A percentile compares a stretch with the other conserved stretches of the same genome.
Evolutionary conservation across 2,113 vertebrate genomes (phyloP).

Genomic region (Apaloderma vittatum): DNA sequence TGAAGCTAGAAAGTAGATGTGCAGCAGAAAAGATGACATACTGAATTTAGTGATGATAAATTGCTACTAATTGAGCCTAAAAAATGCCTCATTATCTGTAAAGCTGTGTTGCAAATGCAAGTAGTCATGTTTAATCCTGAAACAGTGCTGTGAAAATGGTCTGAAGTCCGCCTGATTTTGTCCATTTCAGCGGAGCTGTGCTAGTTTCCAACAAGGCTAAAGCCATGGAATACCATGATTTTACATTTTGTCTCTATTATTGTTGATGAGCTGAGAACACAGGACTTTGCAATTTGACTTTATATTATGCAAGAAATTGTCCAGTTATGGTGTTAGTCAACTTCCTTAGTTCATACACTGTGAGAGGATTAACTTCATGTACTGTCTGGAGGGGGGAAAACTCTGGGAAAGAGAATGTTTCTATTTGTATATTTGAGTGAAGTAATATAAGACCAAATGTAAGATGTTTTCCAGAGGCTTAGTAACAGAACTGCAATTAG

Average conservation of each 20-base stretch:
- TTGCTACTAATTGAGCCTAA: neutral
- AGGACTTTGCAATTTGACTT: neutral
- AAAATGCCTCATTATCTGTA: neutral
- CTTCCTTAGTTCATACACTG: neutral
- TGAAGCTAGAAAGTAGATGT: neutral
- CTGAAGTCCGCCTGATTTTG: neutral
- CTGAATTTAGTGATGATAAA: neutral
- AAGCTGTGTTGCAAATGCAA: neutral
- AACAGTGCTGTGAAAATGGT: neutral
- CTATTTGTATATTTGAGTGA: neutral
- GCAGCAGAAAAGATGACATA: neutral
- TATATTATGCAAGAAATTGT: neutral
- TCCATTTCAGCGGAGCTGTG: neutral
- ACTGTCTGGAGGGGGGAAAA: neutral
- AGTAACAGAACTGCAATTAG: slow-evolving; percentile 23
- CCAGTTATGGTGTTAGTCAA: neutral
- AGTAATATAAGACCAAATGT: neutral
- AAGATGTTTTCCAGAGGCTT: slow-evolving; percentile 26
- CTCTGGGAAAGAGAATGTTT: neutral
- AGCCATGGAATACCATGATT: neutral
- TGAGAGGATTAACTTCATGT: neutral
- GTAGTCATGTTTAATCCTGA: neutral
- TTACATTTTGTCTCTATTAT: neutral
- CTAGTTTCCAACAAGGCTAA: neutral
- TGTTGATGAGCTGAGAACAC: neutral